phyloP scores from a whole-genome alignment of 2,888 invertebrate genomes.

The Diaprepes abbreviatus region DNA sequence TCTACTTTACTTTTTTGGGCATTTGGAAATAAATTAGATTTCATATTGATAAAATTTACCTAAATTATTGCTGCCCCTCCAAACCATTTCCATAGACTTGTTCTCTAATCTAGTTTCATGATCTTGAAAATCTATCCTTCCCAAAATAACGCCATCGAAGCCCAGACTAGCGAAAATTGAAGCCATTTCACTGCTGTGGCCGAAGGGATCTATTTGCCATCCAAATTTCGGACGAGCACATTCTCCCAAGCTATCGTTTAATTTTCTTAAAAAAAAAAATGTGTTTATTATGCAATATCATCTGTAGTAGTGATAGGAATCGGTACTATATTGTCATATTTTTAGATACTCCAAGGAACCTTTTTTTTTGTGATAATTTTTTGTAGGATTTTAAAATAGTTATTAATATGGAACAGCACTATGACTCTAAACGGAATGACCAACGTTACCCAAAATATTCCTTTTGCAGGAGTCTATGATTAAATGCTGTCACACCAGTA shows the following conservation, averaged over 20 bases:
- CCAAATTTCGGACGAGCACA: slow-evolving; percentile 83
- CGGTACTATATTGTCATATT: too few relatives aligned
- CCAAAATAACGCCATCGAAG: slow-evolving; percentile 81
- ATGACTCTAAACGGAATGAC: too few relatives aligned
- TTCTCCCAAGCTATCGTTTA: slow-evolving; percentile 79
- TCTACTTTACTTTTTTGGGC: too few relatives aligned
- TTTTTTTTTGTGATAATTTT: too few relatives aligned
- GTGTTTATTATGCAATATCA: neutral
- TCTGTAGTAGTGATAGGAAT: too few relatives aligned
- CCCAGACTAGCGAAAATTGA: slow-evolving; percentile 77
- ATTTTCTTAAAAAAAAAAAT: slow-evolving; percentile 65
- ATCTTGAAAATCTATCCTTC: slow-evolving; percentile 78
- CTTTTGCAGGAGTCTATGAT: too few relatives aligned
- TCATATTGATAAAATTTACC: slow-evolving; percentile 68
- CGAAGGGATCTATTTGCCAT: slow-evolving; percentile 92
- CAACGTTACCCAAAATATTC: too few relatives aligned
- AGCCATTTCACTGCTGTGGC: slow-evolving; percentile 81
- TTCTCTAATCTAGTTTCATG: slow-evolving; percentile 71
- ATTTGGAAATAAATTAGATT: too few relatives aligned
- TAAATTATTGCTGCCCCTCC: slow-evolving; percentile 74
- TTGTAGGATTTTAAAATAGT: too few relatives aligned
- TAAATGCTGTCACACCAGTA: too few relatives aligned
- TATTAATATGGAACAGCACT: too few relatives aligned
- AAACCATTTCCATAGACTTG: slow-evolving; percentile 79
- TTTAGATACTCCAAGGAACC: too few relatives aligned